phyloP scores from a whole-genome alignment of 2,888 invertebrate species.

The Leucophenga montana region DNA sequence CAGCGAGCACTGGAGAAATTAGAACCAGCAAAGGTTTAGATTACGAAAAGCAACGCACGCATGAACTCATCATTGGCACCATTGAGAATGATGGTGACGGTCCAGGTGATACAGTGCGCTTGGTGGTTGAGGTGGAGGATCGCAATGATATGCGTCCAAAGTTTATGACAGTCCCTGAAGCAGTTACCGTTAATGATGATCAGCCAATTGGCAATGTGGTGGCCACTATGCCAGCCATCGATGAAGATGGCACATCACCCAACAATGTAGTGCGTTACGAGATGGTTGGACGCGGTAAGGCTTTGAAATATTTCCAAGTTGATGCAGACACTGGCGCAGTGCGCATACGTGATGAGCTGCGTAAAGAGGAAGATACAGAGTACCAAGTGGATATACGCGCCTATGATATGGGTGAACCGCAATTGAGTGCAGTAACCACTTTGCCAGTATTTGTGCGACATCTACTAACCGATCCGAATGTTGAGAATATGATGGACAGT shows the following conservation, averaged over 20 bases:
- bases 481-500: constrained; percentile 68
- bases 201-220: constrained; percentile 87
- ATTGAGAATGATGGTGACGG: constrained; percentile 83
- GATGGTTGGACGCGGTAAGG: constrained; percentile 86
- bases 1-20: constrained; percentile 85
- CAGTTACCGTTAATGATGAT: constrained; percentile 88
- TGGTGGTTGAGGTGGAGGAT: constrained; percentile 77
- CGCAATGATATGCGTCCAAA: constrained; percentile 91
- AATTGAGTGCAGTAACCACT: constrained; percentile 85
- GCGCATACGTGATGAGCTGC: constrained; percentile 85
- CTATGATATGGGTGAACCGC: constrained; percentile 89
- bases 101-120: constrained; percentile 81
- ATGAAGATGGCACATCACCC: constrained; percentile 88
- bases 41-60: constrained; percentile 82
- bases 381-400: constrained; percentile 91
- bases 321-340: constrained; percentile 88
- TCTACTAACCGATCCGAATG: constrained; percentile 81
- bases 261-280: constrained; percentile 87
- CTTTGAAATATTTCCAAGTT: constrained; percentile 89
- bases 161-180: constrained; percentile 86
- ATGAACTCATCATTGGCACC: constrained; percentile 86
- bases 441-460: constrained; percentile 89
- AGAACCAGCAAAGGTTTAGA: constrained; percentile 85
- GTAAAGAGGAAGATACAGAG: constrained; percentile 89
- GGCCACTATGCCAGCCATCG: constrained; percentile 84